A percentile compares a stretch with the other conserved stretches of the same genome.
These are phyloP conservation scores for Hypselothyrea guttata DNA, from an alignment of 2,888 invertebrate species.

Conservation along the genomic window DNA sequence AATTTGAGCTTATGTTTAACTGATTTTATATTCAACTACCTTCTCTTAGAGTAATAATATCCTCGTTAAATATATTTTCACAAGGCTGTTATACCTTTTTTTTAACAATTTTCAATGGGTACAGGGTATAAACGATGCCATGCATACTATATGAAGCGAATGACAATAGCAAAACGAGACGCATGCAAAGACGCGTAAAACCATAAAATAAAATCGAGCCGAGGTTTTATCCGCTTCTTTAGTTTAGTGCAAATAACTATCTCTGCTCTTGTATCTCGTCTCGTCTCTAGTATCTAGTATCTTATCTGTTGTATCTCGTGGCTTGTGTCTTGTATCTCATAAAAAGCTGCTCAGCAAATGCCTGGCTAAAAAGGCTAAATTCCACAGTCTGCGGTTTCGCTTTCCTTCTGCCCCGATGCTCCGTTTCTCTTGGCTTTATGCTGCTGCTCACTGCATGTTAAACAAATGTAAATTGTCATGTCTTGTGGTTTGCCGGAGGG, in stretches of 20 bases:
- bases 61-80: too few species aligned
- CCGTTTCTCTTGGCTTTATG: not conserved
- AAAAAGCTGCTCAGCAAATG: constrained; percentile 28
- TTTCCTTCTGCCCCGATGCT: not conserved
- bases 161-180: not conserved
- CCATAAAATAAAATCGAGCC: constrained; percentile 37
- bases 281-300: too few species aligned
- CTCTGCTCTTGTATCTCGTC: constrained; percentile 12
- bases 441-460: constrained; percentile 4
- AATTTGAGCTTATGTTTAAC: too few species aligned
- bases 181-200: constrained; percentile 20
- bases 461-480: constrained; percentile 41
- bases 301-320: too few species aligned
- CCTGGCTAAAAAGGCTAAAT: constrained; percentile 16
- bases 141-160: not conserved
- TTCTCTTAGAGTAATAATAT: too few species aligned
- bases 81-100: too few species aligned
- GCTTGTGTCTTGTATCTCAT: constrained; percentile 3
- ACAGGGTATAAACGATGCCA: too few species aligned
- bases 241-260: constrained; percentile 21
- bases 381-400: constrained; percentile 35
- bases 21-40: too few species aligned
- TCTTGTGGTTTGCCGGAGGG: constrained; percentile 15
- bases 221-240: constrained; percentile 28
- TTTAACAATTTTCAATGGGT: too few species aligned